Percentiles rank a stretch among this genome's conserved stretches.
Evolutionary conservation across 2,888 invertebrate genomes (phyloP).

Genomic region (Lottia gigantea): DNA sequence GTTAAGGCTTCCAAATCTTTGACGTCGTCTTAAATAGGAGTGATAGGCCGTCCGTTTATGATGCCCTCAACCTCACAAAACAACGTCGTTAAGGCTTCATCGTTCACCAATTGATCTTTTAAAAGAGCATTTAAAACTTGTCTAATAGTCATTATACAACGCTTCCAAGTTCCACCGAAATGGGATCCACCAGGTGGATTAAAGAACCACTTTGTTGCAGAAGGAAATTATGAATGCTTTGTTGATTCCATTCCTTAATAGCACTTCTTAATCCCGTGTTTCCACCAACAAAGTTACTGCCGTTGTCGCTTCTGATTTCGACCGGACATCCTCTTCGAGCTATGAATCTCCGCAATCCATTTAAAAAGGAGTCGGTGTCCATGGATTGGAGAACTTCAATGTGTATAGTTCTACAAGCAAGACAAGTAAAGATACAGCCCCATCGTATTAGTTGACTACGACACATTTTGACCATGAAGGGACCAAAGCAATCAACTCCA

Average conservation of each 20-base stretch:
- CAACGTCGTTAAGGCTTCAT: slow-evolving; percentile 25
- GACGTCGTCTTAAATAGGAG: slow-evolving; percentile 15
- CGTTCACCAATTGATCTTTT: slow-evolving; percentile 15
- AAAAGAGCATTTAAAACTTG: too few species aligned
- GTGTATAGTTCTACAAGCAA: slow-evolving; percentile 20
- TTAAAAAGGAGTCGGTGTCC: slow-evolving; percentile 19
- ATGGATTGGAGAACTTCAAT: slow-evolving; percentile 25
- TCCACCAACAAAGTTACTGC: slow-evolving; percentile 17
- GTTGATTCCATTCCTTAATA: slow-evolving; percentile 20
- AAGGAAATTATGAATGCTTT: slow-evolving; percentile 22
- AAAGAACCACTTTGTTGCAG: slow-evolving; percentile 27
- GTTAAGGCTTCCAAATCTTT: slow-evolving; percentile 23
- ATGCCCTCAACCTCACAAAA: slow-evolving; percentile 29
- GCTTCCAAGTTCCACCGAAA: slow-evolving; percentile 31
- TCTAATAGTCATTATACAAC: slow-evolving; percentile 27
- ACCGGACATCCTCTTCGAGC: slow-evolving; percentile 18
- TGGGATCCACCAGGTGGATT: slow-evolving; percentile 30
- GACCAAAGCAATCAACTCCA: slow-evolving; percentile 27
- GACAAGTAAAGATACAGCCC: slow-evolving; percentile 30
- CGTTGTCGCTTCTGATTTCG: slow-evolving; percentile 24
- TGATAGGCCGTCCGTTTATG: slow-evolving; percentile 28
- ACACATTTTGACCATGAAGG: not conserved
- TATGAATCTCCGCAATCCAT: slow-evolving; percentile 24
- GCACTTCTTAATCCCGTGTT: not conserved
- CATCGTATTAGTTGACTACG: slow-evolving; percentile 21